Conservation (phyloP, 2,113 vertebrate genomes). For the Atherinomorus stipes region DNA sequence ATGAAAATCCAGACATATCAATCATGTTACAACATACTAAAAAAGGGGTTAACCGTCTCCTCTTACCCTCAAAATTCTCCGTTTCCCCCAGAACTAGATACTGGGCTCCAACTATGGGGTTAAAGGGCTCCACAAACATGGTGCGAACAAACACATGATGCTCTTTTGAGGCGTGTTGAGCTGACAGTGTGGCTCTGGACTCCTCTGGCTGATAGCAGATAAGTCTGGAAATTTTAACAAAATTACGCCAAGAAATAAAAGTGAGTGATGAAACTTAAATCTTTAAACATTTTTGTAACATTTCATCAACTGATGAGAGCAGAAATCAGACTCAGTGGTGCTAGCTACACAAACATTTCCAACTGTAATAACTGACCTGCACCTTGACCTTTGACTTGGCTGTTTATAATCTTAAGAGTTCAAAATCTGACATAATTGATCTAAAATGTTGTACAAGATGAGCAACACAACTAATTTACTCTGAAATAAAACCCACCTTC, state of each 20-base stretch:
- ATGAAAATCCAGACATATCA: background rate
- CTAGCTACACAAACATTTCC: too few species aligned
- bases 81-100: constrained; percentile 91
- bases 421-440: too few species aligned
- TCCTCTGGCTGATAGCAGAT: constrained; percentile 80
- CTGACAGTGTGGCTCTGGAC: constrained; percentile 83
- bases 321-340: too few species aligned
- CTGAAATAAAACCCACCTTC: constrained; percentile 83
- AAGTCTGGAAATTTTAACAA: constrained; percentile 80
- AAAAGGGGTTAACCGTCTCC: background rate
- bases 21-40: background rate
- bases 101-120: constrained; percentile 86
- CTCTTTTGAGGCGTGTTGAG: constrained; percentile 81
- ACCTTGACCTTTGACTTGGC: background rate
- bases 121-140: constrained; percentile 90
- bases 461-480: background rate
- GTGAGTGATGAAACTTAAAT: too few species aligned
- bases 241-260: background rate
- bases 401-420: background rate
- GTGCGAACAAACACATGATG: constrained; percentile 85
- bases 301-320: too few species aligned
- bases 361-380: too few species aligned
- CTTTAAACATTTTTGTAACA: too few species aligned
- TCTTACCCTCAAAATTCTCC: constrained; percentile 86
- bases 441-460: too few species aligned